Base-by-base conservation (phyloP, 2,113 vertebrate genomes). In the Tragelaphus buxtoni region DNA sequence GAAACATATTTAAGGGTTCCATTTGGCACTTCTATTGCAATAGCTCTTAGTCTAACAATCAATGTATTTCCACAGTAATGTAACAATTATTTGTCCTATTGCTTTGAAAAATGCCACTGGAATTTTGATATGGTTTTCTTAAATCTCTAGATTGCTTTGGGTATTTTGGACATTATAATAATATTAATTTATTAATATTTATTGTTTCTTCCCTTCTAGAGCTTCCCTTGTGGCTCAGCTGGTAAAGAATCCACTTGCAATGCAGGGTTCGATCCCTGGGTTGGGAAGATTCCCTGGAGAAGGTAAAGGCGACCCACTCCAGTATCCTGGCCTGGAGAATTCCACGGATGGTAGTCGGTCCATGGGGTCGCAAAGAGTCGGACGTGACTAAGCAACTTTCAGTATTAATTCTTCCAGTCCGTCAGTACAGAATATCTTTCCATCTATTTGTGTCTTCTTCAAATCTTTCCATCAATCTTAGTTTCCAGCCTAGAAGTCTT, bases 351-450 rank as follows among this genome's bases (percentile, higher is more conserved):
- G 58, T 30, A 30, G 58, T 61, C 2, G 7, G 28, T 30, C 58
- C 58, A 13, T 30, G 58, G 28, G 58, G 28, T 61, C 0, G 0
- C 28, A 30, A 61, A 61, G 28, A 61, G 58, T 61, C 1, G 1
- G 28, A 13, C 58, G 14, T 14, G 58, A 61, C 28, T 61, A 61
- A 61, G 60, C 12, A 61, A 61, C 60, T 30, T 61, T 61, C 60
- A 61, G 12, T 61, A 30, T 61, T 61, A 61, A 61, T 61, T 61
- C 12, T 30, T 14, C 5, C 28, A 74, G 7, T 74, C 11, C 22
- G 14, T 45, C 39, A 74, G 39, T 39, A 42, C 39, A 74, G n/a
- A 26, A 42, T 42, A 74, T 74, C 22, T 74, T 45, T 45, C 69
- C 20, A 42, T 42, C 22, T 74, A 26, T 45, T 26, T 22, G 22